Conservation (phyloP, 2,888 invertebrate species). For the Poecilobothrus nobilitatus region DNA sequence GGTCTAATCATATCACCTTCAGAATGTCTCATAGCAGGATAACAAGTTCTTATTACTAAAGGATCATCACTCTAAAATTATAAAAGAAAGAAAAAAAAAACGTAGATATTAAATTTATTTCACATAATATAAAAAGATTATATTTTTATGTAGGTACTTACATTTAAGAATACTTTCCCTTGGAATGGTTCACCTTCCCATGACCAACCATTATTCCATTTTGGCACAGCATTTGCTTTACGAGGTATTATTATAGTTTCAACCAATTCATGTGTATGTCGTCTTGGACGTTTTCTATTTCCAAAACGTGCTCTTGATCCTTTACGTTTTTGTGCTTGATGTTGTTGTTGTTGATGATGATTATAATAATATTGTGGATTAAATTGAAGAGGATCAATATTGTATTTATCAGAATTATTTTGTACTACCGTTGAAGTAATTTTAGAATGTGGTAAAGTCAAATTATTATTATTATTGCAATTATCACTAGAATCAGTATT, state of each 20-base stretch:
- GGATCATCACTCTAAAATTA: constrained; percentile 61
- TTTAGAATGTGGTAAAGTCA: not conserved
- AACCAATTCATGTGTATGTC: constrained; percentile 33
- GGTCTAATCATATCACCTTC: constrained; percentile 81
- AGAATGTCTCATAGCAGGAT: constrained; percentile 79
- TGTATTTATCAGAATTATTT: not conserved
- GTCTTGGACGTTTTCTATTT: constrained; percentile 37
- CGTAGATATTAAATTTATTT: not conserved
- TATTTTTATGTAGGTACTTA: constrained; percentile 38
- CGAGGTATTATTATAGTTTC: constrained; percentile 46
- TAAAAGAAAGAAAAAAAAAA: constrained; percentile 13
- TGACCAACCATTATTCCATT: constrained; percentile 88
- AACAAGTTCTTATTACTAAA: constrained; percentile 71
- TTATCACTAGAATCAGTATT: constrained; percentile 2
- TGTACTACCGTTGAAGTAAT: not conserved
- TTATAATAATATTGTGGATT: not conserved
- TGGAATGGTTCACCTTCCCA: constrained; percentile 81
- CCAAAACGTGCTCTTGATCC: constrained; percentile 41
- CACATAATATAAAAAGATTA: not conserved
- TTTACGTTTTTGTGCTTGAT: constrained; percentile 34
- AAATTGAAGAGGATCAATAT: not conserved
- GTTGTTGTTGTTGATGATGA: constrained; percentile 18
- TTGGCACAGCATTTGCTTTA: constrained; percentile 48
- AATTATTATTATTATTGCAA: constrained; percentile 22
- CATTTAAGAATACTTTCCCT: constrained; percentile 79